Conservation (phyloP, 2,797 vertebrate species). For the Cottoperca gobio region DNA sequence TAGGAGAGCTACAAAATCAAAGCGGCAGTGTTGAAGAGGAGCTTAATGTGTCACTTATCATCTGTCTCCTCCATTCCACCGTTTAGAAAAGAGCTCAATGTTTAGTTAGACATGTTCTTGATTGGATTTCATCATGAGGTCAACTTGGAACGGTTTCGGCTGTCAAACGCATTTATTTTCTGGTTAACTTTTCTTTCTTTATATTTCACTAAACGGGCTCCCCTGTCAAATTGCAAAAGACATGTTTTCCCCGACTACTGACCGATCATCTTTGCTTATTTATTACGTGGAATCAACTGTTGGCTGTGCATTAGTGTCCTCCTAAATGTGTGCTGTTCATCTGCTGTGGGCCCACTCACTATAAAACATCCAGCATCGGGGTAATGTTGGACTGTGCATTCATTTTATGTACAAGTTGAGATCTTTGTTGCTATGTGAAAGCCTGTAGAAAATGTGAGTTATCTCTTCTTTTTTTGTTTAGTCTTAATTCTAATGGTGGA, state of each 20-base stretch:
- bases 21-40: constrained; percentile 56
- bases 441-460: constrained; percentile 27
- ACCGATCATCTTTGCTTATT: constrained; percentile 57
- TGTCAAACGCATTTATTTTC: constrained; percentile 44
- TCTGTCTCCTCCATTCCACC: constrained; percentile 62
- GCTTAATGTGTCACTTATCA: constrained; percentile 36
- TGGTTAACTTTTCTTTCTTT: not conserved
- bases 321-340: constrained; percentile 36
- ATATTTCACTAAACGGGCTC: constrained; percentile 30
- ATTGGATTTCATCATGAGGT: constrained; percentile 58
- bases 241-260: constrained; percentile 3
- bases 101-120: constrained; percentile 54
- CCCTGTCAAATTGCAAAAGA: constrained; percentile 37
- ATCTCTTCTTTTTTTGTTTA: not conserved
- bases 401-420: constrained; percentile 23
- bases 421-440: constrained; percentile 38
- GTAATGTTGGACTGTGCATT: constrained; percentile 1
- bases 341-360: constrained; percentile 32
- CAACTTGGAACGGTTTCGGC: constrained; percentile 32
- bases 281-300: constrained; percentile 57
- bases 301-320: constrained; percentile 37
- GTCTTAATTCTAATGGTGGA: constrained; percentile 35
- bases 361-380: constrained; percentile 5
- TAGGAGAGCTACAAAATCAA: constrained; percentile 55
- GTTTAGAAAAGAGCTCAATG: constrained; percentile 44